phyloP scores from a whole-genome alignment of 2,797 vertebrate genomes.

The Anolis apletophallus region DNA sequence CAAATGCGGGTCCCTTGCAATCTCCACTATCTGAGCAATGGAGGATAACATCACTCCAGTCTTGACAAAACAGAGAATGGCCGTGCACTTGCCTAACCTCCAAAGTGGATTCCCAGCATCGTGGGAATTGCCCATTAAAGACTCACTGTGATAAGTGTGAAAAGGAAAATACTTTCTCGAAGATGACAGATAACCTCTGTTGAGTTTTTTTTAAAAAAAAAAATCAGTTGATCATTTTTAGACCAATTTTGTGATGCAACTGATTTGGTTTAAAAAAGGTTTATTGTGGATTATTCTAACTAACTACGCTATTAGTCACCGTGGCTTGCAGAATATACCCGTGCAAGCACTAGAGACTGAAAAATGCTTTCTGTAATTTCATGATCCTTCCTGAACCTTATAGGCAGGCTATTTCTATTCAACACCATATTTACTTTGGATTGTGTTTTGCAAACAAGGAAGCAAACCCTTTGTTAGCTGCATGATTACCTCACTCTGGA shows the following conservation, averaged over 20 bases:
- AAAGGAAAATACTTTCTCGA: no score
- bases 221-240: not conserved
- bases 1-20: no score
- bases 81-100: no score
- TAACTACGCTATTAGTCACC: not conserved
- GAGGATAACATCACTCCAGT: not conserved
- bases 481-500: slow-evolving; percentile 24
- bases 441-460: slow-evolving; percentile 37
- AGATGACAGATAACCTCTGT: no score
- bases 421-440: slow-evolving; percentile 44
- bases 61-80: no score
- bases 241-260: not conserved
- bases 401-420: slow-evolving; percentile 7
- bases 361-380: slow-evolving; percentile 8
- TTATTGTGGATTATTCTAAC: not conserved
- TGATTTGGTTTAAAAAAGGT: not conserved
- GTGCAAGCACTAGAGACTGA: not conserved
- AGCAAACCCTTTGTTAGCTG: slow-evolving; percentile 28
- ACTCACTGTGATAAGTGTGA: no score
- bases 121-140: no score
- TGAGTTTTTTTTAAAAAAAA: no score
- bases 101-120: no score
- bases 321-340: no score
- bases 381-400: not conserved
- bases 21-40: not conserved